Evolutionary conservation across 1,140 invertebrate species (phyloP), one percentile per base, ranked within the genome.

Genomic region (Linepithema humile): DNA sequence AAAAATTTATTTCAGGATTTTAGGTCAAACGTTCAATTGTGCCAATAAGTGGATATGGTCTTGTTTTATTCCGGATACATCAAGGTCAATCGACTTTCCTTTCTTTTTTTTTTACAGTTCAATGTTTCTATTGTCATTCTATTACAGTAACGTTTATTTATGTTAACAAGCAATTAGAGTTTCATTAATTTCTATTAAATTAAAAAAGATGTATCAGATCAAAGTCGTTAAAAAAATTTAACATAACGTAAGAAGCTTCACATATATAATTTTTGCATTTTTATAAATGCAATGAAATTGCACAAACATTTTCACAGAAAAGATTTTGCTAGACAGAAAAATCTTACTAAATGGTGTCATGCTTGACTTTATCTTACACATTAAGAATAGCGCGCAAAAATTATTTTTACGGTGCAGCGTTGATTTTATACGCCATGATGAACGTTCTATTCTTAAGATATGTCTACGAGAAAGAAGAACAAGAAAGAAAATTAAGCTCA

Each of bases 11-110:
- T 67, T 43, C 20, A 0, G 6, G 5, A 43, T 74, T 85, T 60
- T 3, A 53, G 59, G 73, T 85, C 83, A 85, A 65, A 73, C n/a
- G 65, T 80, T 57, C 67, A 17, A 65, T 86, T n/a, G n/a, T n/a
- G 53, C 12, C 70, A 50, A 38, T 55, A 40, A 17, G 53, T 40
- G 20, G 3, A 6, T 62, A 43, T 2, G 23, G 4, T 50, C 43
- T 40, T 26, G 43, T 69, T 69, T 53, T 43, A 55, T 55, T 2
- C 9, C 17, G 1, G 4, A 1, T n/a, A 20, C 62, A 23, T 55
- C 23, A 29, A 20, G 0, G 2, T 53, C 17, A 17, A 78, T 69
- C 38, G 48, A 69, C 17, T 67, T 78, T 78, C 38, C 15, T 35
- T 26, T 73, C n/a, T 35, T 7, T 48, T 48, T 29, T 35, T 10